phyloP scores from a whole-genome alignment of 2,888 invertebrate species.

The Alloscopus bannaensis region DNA sequence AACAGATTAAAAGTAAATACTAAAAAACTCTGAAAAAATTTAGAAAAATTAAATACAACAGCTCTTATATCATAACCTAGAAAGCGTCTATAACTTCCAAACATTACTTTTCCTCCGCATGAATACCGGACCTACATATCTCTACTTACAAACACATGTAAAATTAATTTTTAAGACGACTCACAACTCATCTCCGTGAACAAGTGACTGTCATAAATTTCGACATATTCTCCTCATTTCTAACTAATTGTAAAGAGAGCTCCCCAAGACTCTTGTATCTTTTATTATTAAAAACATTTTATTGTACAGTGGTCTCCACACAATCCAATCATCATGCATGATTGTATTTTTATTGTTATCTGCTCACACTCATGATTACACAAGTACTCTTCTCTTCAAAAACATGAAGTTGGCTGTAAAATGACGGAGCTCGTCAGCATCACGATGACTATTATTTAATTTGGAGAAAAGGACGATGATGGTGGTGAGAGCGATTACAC shows the following conservation, averaged over 20 bases:
- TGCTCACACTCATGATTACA: slow-evolving; percentile 31
- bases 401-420: slow-evolving; percentile 4
- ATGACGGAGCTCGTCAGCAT: slow-evolving; percentile 15
- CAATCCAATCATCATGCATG: slow-evolving; percentile 39
- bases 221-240: slow-evolving; percentile 36
- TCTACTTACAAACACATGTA: neutral
- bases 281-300: slow-evolving; percentile 14
- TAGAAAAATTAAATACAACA: too few relatives aligned
- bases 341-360: slow-evolving; percentile 36
- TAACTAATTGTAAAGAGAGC: neutral
- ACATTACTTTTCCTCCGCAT: neutral
- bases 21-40: too few relatives aligned
- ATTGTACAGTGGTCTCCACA: neutral
- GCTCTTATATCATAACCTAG: too few relatives aligned
- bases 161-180: neutral
- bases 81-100: too few relatives aligned
- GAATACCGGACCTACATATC: neutral
- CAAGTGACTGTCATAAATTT: slow-evolving; percentile 43
- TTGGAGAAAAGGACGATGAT: slow-evolving; percentile 27
- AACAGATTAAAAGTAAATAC: too few relatives aligned
- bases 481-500: slow-evolving; percentile 53
- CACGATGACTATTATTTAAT: slow-evolving; percentile 35
- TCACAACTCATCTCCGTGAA: neutral
- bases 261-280: too few relatives aligned
- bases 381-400: too few relatives aligned